Conservation (phyloP, 2,797 vertebrate genomes). For the Tapera naevia region DNA sequence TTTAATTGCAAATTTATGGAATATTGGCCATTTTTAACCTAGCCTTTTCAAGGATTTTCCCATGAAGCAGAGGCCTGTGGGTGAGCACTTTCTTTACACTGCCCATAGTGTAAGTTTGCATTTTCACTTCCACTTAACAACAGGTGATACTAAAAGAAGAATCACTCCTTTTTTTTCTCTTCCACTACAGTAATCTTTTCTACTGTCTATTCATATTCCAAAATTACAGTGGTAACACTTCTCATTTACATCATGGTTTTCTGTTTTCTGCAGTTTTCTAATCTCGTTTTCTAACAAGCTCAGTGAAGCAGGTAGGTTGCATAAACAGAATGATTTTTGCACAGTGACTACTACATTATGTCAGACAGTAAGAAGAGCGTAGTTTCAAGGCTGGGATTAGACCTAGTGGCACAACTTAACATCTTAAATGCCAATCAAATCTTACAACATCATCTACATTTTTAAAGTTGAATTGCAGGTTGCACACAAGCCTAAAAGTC, state of each 20-base stretch:
- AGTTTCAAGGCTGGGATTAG: neutral
- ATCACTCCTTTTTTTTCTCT: neutral
- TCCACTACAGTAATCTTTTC: neutral
- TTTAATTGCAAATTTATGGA: neutral
- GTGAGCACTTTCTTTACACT: neutral
- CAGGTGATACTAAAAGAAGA: neutral
- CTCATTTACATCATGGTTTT: neutral
- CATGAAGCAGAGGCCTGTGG: accelerated
- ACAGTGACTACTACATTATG: neutral
- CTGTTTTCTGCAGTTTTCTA: neutral
- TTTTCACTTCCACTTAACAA: neutral
- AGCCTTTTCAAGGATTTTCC: neutral
- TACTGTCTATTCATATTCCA: neutral
- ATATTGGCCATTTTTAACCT: neutral
- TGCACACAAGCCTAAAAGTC: neutral
- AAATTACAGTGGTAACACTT: neutral
- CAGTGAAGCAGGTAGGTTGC: neutral
- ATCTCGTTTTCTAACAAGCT: neutral
- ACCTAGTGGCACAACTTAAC: neutral
- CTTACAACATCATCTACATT: neutral
- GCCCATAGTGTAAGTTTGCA: neutral
- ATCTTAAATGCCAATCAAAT: neutral
- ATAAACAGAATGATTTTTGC: neutral
- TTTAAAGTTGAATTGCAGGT: neutral
- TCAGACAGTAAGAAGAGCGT: neutral